Evolutionary conservation across 2,888 invertebrate species (phyloP).

Genomic region (Koerneria pararmatus): DNA sequence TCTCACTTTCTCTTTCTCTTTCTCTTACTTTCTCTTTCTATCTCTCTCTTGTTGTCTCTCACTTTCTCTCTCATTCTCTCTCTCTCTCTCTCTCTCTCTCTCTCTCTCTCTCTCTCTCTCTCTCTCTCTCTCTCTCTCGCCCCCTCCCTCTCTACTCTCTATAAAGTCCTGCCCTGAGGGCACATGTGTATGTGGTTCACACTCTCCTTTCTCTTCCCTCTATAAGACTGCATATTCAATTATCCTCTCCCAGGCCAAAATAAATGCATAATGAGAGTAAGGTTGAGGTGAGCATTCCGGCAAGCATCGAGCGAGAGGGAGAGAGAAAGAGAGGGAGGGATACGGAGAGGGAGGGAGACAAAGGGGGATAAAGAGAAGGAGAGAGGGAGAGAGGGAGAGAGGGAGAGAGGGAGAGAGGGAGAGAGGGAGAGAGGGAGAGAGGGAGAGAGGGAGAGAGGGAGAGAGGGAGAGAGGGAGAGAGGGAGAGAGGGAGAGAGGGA

Average conservation of each 20-base stretch:
- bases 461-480: too few relatives aligned
- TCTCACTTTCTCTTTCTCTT: too few relatives aligned
- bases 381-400: conserved; percentile 9
- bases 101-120: conserved; percentile 1
- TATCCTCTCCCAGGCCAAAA: conserved; percentile 7
- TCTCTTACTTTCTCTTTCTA: too few relatives aligned
- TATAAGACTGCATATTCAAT: conserved; percentile 21
- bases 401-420: neutral
- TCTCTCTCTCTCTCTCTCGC: neutral
- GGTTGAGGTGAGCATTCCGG: too few relatives aligned
- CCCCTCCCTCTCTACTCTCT: neutral
- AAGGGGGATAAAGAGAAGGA: conserved; percentile 11
- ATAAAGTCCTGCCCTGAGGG: neutral
- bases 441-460: too few relatives aligned
- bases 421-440: neutral
- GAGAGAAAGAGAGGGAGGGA: too few relatives aligned
- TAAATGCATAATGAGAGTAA: conserved; percentile 22
- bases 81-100: conserved; percentile 1
- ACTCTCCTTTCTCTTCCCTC: neutral
- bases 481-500: too few relatives aligned
- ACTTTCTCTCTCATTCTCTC: too few relatives aligned
- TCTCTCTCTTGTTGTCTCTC: neutral
- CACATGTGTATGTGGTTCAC: neutral
- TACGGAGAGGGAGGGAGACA: neutral
- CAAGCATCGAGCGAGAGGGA: too few relatives aligned